Base-by-base conservation (phyloP, 2,888 invertebrate genomes). In the Spatulosminthurus flaviceps region DNA sequence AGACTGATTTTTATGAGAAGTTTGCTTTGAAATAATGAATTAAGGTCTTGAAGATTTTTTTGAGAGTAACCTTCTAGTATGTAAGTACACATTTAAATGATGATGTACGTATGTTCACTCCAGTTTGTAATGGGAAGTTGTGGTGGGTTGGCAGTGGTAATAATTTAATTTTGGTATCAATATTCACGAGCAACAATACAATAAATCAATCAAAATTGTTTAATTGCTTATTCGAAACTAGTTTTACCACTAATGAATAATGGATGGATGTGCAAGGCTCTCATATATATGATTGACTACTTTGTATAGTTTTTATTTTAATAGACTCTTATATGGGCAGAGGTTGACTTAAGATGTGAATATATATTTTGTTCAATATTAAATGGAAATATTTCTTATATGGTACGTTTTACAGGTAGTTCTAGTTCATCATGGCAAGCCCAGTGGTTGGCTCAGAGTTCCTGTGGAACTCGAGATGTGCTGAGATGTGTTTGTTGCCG, bases 401-500 rank as follows among this genome's bases (percentile, higher is more conserved):
- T 67, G 4, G 7, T 7, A 26, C 29, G 64, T 7, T 60, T 77
- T 75, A 16, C 76, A 84, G 83, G 83, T 29, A 82, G 83, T 76
- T 83, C 85, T 60, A 84, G 82, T 72, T 84, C 84, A 29, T 96
- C 96, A 21, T 96, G 98, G 94, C 98, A 98, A 87, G 97, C 97
- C 1, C 97, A 98, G 87, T 98, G 98, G 98, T 89, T 98, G 78
- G 97, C 95, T 89, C 97, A 95, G 87, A 96, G 96, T 9, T 95
- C 96, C 1, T 96, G 96, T 86, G 96, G 95, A 86, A 96, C 97
- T 22, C 95, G 96, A 88, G 96, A 97, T 87, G 98, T 98, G 41
- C 91, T 98, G 42, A 96, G 97, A 88, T 98, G 98, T 88, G 98
- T 98, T 61, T 97, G 97, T 95, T 98, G 98, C 88, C 97, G 97